Base-by-base conservation (phyloP, 2,888 invertebrate species). In the Eupithecia subfuscata region DNA sequence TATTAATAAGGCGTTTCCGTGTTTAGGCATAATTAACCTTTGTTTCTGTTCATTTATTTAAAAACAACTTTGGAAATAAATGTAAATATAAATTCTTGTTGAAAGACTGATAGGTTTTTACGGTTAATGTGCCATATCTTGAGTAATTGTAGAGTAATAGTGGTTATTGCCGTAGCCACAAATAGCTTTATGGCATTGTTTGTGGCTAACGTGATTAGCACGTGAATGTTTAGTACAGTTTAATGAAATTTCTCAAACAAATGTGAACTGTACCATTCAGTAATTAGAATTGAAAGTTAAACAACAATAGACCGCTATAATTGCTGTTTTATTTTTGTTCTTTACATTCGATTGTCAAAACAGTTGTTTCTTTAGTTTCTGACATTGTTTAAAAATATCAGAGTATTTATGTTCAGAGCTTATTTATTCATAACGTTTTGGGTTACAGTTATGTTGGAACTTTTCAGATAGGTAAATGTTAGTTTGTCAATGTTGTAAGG, bases 81-180 rank as follows among this genome's bases (percentile, higher is more conserved):
- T 87, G 86, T 87, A 89, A 84, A 88, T 86, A 86, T 84, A 85
- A 85, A 86, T 83, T 87, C 83, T 85, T 86, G 82, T 86, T 86
- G 78, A 90, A 94, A 94, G 94, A 94, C 94, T 94, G 94, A 94
- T 94, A 94, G 92, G 84, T 88, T 89, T 89, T 80, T 92, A 93
- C 86, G 87, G 86, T 88, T 82, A 88, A 90, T 89, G 93, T 94
- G 94, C 94, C 94, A 94, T 93, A 92, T 92, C 90, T 89, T 84
- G 84, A 81, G 79, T 83, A 80, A 77, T 79, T 80, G 82, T 81
- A 83, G 79, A 78, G 45, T 71, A 81, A 82, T 56, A 56, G 52
- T 83, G 81, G 80, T 68, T 71, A 71, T 78, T 77, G 77, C 75
- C 71, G 75, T 73, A 75, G 77, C 63, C 78, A 78, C 80, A 76